Conservation (phyloP, 2,888 invertebrate genomes). For the Adelphocoris suturalis region DNA sequence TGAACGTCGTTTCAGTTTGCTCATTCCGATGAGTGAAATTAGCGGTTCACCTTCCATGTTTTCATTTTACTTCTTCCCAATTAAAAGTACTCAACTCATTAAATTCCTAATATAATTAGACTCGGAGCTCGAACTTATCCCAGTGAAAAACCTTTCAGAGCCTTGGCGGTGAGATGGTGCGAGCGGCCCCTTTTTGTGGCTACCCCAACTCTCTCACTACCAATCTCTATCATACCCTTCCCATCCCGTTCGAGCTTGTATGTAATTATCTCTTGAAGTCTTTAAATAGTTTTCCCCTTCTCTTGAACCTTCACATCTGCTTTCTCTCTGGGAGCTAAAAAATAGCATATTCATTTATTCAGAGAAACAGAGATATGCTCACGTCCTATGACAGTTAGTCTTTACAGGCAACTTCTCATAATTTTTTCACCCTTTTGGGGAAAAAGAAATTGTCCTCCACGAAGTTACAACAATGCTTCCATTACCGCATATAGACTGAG, state of each 20-base stretch:
- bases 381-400: no score
- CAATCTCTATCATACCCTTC: background rate
- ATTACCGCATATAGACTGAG: no score
- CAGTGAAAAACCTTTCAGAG: conserved; percentile 42
- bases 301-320: background rate
- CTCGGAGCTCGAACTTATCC: conserved; percentile 29
- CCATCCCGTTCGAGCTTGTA: background rate
- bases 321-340: no score
- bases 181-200: conserved; percentile 35
- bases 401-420: no score
- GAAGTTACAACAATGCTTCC: no score
- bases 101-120: conserved; percentile 51
- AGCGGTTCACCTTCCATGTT: conserved; percentile 51
- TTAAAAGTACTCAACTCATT: conserved; percentile 48
- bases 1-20: background rate
- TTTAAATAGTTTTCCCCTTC: conserved; percentile 18
- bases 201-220: background rate
- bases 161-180: conserved; percentile 17
- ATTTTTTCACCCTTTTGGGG: no score
- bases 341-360: no score
- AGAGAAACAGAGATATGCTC: no score
- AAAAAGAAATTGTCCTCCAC: no score
- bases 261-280: conserved; percentile 45
- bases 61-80: conserved; percentile 51
- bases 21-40: conserved; percentile 46